Percentiles rank a stretch among this genome's conserved stretches.
These are phyloP conservation scores for Oryzias celebensis DNA, from an alignment of 2,113 vertebrate species.

Conservation along the genomic window DNA sequence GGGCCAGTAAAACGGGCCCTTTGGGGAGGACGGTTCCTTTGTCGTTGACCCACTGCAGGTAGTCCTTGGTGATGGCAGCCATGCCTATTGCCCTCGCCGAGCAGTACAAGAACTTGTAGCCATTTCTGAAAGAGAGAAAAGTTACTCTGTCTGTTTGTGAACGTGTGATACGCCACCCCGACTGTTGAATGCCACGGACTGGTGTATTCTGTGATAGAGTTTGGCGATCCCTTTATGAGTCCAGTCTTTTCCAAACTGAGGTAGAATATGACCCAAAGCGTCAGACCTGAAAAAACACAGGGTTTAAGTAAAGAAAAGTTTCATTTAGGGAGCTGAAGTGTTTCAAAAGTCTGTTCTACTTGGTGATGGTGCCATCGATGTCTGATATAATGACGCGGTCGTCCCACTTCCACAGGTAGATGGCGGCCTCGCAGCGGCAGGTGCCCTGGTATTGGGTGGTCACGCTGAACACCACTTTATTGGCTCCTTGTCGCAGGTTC, in stretches of 20 bases:
- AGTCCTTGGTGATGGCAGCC: constrained; percentile 90
- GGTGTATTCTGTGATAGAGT: constrained; percentile 93
- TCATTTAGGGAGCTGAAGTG: neutral
- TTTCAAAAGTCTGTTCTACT: constrained; percentile 71
- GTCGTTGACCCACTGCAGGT: constrained; percentile 89
- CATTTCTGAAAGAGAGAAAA: constrained; percentile 79
- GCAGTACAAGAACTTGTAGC: constrained; percentile 96
- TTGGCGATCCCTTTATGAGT: constrained; percentile 90
- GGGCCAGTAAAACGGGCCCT: constrained; percentile 90
- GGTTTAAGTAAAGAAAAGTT: neutral
- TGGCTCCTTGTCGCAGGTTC: constrained; percentile 88
- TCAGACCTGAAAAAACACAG: constrained; percentile 82
- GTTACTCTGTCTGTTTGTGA: neutral
- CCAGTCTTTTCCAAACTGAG: constrained; percentile 95
- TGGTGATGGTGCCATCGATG: constrained; percentile 96
- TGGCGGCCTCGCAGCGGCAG: constrained; percentile 89
- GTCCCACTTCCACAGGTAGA: constrained; percentile 94
- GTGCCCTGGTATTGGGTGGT: constrained; percentile 96
- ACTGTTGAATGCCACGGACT: constrained; percentile 69
- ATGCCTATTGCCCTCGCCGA: constrained; percentile 92
- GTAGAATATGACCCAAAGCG: constrained; percentile 91
- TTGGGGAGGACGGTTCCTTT: constrained; percentile 85
- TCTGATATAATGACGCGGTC: constrained; percentile 93
- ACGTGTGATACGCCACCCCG: neutral
- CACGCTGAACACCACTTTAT: constrained; percentile 90